A percentile compares a stretch with the other conserved stretches of the same genome.
phyloP scores from a whole-genome alignment of 2,113 vertebrate species.

The Excalfactoria chinensis region DNA sequence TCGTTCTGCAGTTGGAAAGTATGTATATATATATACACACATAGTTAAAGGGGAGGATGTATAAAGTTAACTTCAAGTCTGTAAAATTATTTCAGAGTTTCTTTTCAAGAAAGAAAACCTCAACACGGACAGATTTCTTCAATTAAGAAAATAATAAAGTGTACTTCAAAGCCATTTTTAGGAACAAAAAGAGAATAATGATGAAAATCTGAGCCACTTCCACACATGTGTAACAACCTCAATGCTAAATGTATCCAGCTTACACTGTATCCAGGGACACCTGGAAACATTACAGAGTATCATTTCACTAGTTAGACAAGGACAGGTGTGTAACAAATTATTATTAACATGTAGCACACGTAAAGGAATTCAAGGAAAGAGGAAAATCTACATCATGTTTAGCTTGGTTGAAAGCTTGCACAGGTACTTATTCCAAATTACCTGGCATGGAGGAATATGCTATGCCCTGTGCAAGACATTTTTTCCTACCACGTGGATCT shows the following conservation, averaged over 20 bases:
- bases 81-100: neutral
- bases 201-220: slow-evolving; percentile 21
- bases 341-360: slow-evolving; percentile 42
- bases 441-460: neutral
- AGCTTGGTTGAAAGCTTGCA: neutral
- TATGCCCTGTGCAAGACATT: neutral
- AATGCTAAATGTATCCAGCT: neutral
- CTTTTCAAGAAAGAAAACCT: slow-evolving; percentile 10
- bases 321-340: slow-evolving; percentile 54
- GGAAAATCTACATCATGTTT: neutral
- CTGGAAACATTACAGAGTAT: slow-evolving; percentile 44
- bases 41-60: neutral
- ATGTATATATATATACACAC: neutral
- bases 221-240: neutral
- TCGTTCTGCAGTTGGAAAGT: neutral
- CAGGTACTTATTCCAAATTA: neutral
- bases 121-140: slow-evolving; percentile 1
- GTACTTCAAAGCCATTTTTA: neutral
- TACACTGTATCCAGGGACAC: neutral
- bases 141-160: neutral
- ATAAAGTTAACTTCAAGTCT: slow-evolving; percentile 27
- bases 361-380: slow-evolving; percentile 29
- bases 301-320: slow-evolving; percentile 52
- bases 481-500: neutral
- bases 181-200: neutral